A percentile compares a stretch with the other conserved stretches of the same genome.
These are phyloP conservation scores for Amazona vittata DNA, from an alignment of 2,113 vertebrate species.

Conservation along the genomic window DNA sequence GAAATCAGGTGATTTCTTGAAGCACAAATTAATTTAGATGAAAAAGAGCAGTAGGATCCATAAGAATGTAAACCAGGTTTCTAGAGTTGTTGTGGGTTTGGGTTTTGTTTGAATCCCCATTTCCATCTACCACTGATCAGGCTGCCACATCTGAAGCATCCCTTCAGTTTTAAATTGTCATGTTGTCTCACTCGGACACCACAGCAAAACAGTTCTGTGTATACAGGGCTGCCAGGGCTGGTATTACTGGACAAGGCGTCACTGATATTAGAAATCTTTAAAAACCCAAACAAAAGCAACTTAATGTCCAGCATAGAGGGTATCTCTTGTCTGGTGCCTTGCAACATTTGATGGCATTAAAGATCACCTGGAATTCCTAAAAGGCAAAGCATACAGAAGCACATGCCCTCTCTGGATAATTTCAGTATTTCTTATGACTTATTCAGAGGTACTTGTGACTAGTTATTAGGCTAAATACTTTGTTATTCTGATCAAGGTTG, in stretches of 20 bases:
- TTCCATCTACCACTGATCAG: accelerated
- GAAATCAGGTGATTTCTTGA: not conserved
- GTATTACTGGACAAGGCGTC: not conserved
- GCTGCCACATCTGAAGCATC: not conserved
- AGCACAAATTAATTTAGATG: not conserved
- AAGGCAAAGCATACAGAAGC: not conserved
- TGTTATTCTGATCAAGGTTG: not conserved
- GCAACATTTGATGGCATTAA: not conserved
- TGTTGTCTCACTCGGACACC: not conserved
- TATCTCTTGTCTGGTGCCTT: not conserved
- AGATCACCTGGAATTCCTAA: not conserved
- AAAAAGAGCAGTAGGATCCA: not conserved
- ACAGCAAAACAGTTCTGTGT: not conserved
- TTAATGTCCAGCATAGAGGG: not conserved
- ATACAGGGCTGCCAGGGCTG: not conserved
- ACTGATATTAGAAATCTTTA: not conserved
- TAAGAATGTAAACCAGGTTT: not conserved
- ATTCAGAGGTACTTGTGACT: not conserved
- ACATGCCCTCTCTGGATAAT: not conserved
- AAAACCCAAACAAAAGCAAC: accelerated
- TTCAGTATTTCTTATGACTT: not conserved
- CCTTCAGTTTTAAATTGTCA: not conserved
- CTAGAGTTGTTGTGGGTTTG: not conserved
- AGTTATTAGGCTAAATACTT: not conserved
- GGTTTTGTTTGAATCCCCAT: not conserved